Evolutionary conservation across 2,113 vertebrate genomes (phyloP), one percentile per base, ranked within the genome.

Genomic region (Mus spicilegus): DNA sequence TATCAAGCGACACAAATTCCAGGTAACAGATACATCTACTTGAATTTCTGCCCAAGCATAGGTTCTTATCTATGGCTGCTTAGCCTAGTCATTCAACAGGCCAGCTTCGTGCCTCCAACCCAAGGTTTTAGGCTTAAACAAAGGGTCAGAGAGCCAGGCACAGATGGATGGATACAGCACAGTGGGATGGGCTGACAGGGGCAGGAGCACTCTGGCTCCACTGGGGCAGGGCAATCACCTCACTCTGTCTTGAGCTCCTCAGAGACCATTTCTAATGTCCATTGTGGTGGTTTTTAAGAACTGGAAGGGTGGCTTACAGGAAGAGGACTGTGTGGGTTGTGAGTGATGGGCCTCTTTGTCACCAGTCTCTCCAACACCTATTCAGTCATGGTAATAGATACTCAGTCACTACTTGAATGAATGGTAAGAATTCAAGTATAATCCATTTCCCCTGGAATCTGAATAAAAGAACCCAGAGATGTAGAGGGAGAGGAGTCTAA

Each of bases 141-240:
- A 84, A 63, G 11, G 30, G 26, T 33, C 39, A 86, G 81, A 63
- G 4, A 30, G 26, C 46, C 82, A 49, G 82, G 58, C 82, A 65
- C 82, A 20, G 16, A 20, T 7, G 2, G 26, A 46, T 20, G 16
- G 28, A 49, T 0, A 1, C 0, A 6, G n/a, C 22, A 42, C 8
- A 6, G 33, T 39, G 58, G 54, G 58, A 63, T 19, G 58, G 24
- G 56, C 81, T 84, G 81, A 46, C 39, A 19, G n/a, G 16, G 8
- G 7, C 7, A 63, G 73, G 73, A 76, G 39, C 11, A 7, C 70
- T 76, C 26, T 30, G 26, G 82, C 58, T 63, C 24, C 14, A 19
- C 58, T 42, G 26, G 26, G 9, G 16, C 26, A 65, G 54, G 26
- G 2, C 7, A 9, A 11, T 42, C n/a, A 30, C 24, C 81, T 42